Base-by-base conservation (phyloP, 1,140 invertebrate species). In the Drosophila serrata region DNA sequence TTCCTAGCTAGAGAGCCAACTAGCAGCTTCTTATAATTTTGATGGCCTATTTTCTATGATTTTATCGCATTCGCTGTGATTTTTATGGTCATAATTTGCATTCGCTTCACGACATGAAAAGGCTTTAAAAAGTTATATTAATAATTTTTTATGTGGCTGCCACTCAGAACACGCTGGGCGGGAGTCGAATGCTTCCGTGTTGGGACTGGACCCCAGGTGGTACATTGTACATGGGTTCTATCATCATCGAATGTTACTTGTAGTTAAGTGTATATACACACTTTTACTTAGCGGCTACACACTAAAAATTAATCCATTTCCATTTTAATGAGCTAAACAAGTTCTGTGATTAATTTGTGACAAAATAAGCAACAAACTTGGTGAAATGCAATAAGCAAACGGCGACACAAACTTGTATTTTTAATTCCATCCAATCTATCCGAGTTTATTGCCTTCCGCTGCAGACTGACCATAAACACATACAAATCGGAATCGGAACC, bases 21-120 rank as follows among this genome's bases (percentile, higher is more conserved):
- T 53, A 45, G 27, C 19, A 55, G 43, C 68, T 79, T 43, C 76
- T 75, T 60, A 82, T 55, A 73, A 19, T 73, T 48, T 67, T 73
- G 35, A 72, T 80, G 81, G 74, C 74, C 74, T 77, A 77, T 77
- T 67, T 77, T 77, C 62, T 31, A 22, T 40, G 74, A 70, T 57
- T 58, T 72, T 48, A 72, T 72, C 49, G 42, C 51, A 55, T 76
- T 58, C 43, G 17, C 73, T 76, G 35, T 60, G 74, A 60, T 76
- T 77, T 76, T 60, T 60, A 77, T 68, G n/a, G 17, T 8, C 39
- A 31, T 24, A 5, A 74, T 62, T 74, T 62, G 57, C 46, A 74
- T 74, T 48, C 43, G 35, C 37, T 40, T 40, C 29, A 64, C 40
- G 40, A 59, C 65, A 58, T 59, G 29, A 59, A 53, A 40, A 74